Conservation (phyloP, 2,113 vertebrate genomes). For the Rissa tridactyla region DNA sequence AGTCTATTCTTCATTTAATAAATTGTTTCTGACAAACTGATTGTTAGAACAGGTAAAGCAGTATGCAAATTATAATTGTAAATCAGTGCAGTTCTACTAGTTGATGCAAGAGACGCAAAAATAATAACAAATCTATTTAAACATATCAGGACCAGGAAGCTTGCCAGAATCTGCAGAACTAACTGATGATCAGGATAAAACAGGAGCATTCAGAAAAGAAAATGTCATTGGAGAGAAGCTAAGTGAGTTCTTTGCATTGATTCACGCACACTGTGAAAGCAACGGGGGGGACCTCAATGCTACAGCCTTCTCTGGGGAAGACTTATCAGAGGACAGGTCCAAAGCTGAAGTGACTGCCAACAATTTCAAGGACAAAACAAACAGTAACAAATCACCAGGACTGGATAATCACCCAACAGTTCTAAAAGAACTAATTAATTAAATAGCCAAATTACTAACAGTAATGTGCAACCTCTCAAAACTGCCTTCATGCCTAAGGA, state of each 20-base stretch:
- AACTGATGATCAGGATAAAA: background rate
- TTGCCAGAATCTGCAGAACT: slow-evolving; percentile 1
- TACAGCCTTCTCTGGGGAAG: background rate
- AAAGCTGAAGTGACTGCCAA: background rate
- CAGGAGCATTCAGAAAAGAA: background rate
- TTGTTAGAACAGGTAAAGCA: background rate
- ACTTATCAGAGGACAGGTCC: background rate
- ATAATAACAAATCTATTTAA: background rate
- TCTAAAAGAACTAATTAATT: background rate
- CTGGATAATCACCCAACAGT: background rate
- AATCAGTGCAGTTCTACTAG: background rate
- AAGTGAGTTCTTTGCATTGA: background rate
- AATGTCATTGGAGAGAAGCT: background rate
- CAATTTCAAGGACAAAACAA: background rate
- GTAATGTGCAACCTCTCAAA: background rate
- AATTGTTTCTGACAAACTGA: background rate
- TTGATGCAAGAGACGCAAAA: slow-evolving; percentile 3
- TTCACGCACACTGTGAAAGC: background rate
- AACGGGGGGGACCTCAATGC: background rate
- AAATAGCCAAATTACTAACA: background rate
- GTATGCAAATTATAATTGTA: background rate
- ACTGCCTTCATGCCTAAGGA: background rate
- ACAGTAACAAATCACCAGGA: background rate
- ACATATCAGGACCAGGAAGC: background rate
- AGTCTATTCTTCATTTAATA: background rate